Percentiles rank a stretch among this genome's conserved stretches.
phyloP scores from a whole-genome alignment of 2,888 invertebrate species.

The Acleris cristana region DNA sequence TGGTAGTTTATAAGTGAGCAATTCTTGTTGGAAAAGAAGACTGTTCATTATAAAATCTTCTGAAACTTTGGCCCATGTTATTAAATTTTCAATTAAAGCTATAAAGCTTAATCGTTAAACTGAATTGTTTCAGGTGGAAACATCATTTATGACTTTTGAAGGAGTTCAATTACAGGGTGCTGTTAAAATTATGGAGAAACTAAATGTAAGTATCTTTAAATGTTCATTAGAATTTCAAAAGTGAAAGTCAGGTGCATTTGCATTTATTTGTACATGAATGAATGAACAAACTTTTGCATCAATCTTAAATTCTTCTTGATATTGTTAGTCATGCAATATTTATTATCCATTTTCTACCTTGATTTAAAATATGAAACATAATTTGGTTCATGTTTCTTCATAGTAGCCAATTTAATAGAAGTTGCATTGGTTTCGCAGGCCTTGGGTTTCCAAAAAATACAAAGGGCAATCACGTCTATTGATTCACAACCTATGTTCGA shows the following conservation, averaged over 20 bases:
- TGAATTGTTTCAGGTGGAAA: slow-evolving; percentile 87
- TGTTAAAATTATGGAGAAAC: slow-evolving; percentile 97
- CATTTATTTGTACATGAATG: no score
- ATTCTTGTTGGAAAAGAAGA: no score
- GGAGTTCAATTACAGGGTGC: slow-evolving; percentile 96
- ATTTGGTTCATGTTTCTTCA: neutral
- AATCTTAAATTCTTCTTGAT: no score
- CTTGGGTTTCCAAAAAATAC: slow-evolving; percentile 96
- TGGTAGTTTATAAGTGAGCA: no score
- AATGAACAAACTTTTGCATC: no score
- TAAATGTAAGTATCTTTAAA: slow-evolving; percentile 88
- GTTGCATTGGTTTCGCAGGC: slow-evolving; percentile 84
- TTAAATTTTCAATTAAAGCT: no score
- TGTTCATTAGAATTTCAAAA: no score
- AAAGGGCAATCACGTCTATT: slow-evolving; percentile 94
- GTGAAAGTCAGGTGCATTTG: no score
- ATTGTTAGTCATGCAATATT: neutral
- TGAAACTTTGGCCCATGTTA: no score
- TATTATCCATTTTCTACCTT: neutral
- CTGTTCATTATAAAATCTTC: no score
- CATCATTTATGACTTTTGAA: slow-evolving; percentile 98
- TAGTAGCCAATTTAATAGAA: slow-evolving; percentile 36
- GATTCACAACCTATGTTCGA: slow-evolving; percentile 99
- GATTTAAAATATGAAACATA: no score
- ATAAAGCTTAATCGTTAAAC: no score